These are phyloP conservation scores for Proterorhinus semilunaris DNA, from an alignment of 2,113 vertebrate genomes.

Conservation along the genomic window DNA sequence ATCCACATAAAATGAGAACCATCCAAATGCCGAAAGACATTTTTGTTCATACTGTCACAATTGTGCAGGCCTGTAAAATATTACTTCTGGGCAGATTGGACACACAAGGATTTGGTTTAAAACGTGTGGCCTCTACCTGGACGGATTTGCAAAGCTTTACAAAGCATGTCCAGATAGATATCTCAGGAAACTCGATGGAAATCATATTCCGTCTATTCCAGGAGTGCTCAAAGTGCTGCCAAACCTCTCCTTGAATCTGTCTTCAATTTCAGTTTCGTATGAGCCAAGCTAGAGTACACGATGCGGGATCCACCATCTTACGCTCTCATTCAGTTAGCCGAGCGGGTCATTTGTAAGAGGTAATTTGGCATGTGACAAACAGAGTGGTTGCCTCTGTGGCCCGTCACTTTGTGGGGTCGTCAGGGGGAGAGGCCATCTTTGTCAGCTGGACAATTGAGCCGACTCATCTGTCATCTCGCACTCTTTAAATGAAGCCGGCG, in stretches of 20 bases:
- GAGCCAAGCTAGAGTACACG: conserved; percentile 38
- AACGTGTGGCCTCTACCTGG: conserved; percentile 7
- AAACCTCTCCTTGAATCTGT: conserved; percentile 19
- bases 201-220: conserved; percentile 32
- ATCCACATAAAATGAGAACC: too few species aligned
- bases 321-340: conserved; percentile 28
- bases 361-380: conserved; percentile 65
- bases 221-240: conserved; percentile 46
- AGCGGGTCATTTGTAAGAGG: conserved; percentile 51
- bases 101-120: not conserved
- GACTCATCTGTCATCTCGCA: conserved; percentile 69
- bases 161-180: conserved; percentile 52
- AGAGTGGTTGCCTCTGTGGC: conserved; percentile 38
- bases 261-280: conserved; percentile 26
- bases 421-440: conserved; percentile 59
- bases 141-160: conserved; percentile 30
- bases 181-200: conserved; percentile 48
- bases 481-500: conserved; percentile 56
- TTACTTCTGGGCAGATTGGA: not conserved
- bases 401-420: conserved; percentile 55
- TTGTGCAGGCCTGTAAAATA: not conserved
- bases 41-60: not conserved
- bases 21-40: too few species aligned
- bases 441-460: conserved; percentile 59
- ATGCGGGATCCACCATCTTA: conserved; percentile 9